Evolutionary conservation across 2,113 vertebrate genomes (phyloP), one percentile per base, ranked within the genome.

Genomic region (Circaetus cinerascens): DNA sequence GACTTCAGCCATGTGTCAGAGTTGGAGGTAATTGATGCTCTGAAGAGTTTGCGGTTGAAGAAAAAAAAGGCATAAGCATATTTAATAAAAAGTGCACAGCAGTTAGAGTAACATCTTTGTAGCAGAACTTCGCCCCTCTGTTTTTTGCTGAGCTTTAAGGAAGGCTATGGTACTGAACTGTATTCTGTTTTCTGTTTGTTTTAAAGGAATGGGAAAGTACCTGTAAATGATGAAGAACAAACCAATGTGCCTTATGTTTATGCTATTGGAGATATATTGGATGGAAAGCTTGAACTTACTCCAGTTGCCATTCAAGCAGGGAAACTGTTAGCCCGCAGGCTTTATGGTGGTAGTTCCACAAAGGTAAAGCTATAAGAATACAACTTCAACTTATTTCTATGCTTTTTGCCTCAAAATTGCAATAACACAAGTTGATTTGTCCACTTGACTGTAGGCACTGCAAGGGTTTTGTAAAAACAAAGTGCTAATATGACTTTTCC

Each of bases 221-320:
- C 98, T 17, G 99, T 99, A 40, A 99, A 98, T 13, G 99, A 99
- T 41, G 97, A 98, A 85, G 99, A 99, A 51, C 99, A 99, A 98
- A 99, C 99, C 84, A 99, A 96, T 0, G 98, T 99, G 95, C 98
- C 99, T 46, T 98, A 99, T 53, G 97, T 99, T 96, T 99, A 99
- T 3, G 99, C 99, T 34, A 97, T 99, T 29, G 99, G 99, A 15
- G 99, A 99, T 97, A 98, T 99, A 57, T 97, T 99, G 97, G 99
- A 99, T 25, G 99, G 98, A 53, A 99, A 99, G 90, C 99, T 98
- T 95, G 99, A 99, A 96, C 98, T 99, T 73, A 99, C 99, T 1
- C 99, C 99, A 4, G 99, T 99, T 10, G 99, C 99, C 50, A 99
- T 99, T 96, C 99, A 99, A 89, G 99, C 99, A 25, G 99, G 99